phyloP scores from a whole-genome alignment of 2,797 vertebrate species.

The Poeciliopsis gracilis region DNA sequence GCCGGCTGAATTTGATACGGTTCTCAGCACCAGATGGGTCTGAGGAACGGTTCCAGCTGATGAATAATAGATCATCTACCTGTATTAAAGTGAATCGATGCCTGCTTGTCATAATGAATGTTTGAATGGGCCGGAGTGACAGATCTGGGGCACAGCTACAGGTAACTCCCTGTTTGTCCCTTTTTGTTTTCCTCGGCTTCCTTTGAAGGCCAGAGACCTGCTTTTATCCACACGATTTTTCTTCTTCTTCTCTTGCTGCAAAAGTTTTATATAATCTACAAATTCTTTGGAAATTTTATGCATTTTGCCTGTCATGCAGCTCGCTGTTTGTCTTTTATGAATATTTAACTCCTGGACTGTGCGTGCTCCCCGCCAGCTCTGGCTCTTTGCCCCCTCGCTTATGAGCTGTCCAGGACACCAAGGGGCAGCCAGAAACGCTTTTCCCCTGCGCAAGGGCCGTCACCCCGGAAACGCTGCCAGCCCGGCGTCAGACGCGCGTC shows the following conservation, averaged over 20 bases:
- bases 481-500: slow-evolving; percentile 21
- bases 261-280: slow-evolving; percentile 6
- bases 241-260: slow-evolving; percentile 12
- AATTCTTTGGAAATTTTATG: slow-evolving; percentile 7
- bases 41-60: slow-evolving; percentile 58
- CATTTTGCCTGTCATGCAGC: slow-evolving; percentile 21
- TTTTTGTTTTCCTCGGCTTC: background rate
- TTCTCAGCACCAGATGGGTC: slow-evolving; percentile 61
- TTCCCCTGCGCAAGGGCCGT: slow-evolving; percentile 27
- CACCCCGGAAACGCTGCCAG: slow-evolving; percentile 40
- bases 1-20: slow-evolving; percentile 65
- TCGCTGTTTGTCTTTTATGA: slow-evolving; percentile 49
- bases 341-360: slow-evolving; percentile 69
- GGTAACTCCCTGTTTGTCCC: slow-evolving; percentile 30
- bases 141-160: slow-evolving; percentile 53
- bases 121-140: slow-evolving; percentile 66
- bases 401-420: slow-evolving; percentile 41
- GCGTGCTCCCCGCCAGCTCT: slow-evolving; percentile 37
- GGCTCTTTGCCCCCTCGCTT: slow-evolving; percentile 58
- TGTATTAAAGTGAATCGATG: slow-evolving; percentile 67
- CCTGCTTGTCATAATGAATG: slow-evolving; percentile 65
- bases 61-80: slow-evolving; percentile 74
- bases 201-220: slow-evolving; percentile 18
- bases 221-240: background rate
- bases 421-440: slow-evolving; percentile 52